Evolutionary conservation across 2,888 invertebrate species (phyloP).

Genomic region (Ectemnius lituratus): DNA sequence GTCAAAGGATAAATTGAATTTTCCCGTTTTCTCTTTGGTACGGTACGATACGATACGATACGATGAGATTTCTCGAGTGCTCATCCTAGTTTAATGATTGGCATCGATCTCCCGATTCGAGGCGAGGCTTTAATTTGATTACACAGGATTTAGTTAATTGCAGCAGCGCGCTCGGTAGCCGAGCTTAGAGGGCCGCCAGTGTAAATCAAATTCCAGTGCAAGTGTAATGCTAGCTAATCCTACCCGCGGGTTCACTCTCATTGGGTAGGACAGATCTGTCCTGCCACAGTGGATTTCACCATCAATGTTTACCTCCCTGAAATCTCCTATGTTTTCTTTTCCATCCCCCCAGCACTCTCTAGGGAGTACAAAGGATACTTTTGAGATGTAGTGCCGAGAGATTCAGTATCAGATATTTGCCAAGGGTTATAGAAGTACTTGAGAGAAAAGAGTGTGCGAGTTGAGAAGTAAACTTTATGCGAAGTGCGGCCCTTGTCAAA

Average conservation of each 20-base stretch:
- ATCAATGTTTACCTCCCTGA: not conserved
- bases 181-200: not conserved
- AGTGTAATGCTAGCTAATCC: not conserved
- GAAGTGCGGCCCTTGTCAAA: too few species aligned
- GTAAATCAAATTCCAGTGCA: constrained; percentile 10
- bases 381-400: too few species aligned
- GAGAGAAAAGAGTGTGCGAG: too few species aligned
- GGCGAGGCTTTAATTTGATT: constrained; percentile 6
- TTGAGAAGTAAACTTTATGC: too few species aligned
- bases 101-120: not conserved
- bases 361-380: too few species aligned
- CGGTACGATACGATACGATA: too few species aligned
- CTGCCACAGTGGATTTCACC: not conserved
- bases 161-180: not conserved
- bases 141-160: constrained; percentile 6
- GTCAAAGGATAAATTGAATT: too few species aligned
- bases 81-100: not conserved
- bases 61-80: too few species aligned
- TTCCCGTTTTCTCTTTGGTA: too few species aligned
- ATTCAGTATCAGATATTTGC: too few species aligned
- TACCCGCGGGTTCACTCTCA: not conserved
- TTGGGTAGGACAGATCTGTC: not conserved
- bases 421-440: too few species aligned
- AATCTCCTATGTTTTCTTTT: not conserved
- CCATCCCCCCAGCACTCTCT: not conserved